Base-by-base conservation (phyloP, 2,888 invertebrate genomes). In the Cecidostiba fungosa region DNA sequence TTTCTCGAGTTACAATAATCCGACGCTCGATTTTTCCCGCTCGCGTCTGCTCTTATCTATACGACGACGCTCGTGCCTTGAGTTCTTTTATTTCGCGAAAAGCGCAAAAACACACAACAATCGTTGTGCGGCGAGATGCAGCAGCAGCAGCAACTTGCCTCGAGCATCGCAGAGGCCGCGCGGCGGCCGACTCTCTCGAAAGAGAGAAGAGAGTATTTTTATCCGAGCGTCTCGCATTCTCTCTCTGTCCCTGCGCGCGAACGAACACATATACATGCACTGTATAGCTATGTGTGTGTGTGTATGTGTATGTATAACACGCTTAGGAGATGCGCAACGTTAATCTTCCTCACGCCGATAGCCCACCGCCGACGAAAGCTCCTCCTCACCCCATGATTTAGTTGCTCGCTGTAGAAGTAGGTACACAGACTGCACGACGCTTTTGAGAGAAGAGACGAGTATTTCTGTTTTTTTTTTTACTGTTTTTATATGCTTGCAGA, bases 201-300 rank as follows among this genome's bases (percentile, higher is more conserved):
- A 72, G 72, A 66, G 66, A 26, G 66, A 50, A 39, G 69, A 36
- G 78, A 54, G 59, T 92, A 92, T 91, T 92, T 92, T 91, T 92
- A 91, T 89, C 89, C 88, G 88, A 88, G 88, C 88, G 87, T 84
- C 89, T 88, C 87, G 87, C 87, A 87, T 86, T 86, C 83, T 85
- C 87, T 85, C 87, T 87, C 88, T 76, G 82, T 79, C 86, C 81
- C 85, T 86, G 59, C 73, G 47, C 59, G 76, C 54, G 66, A 66
- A 3, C 43, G 26, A 54, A 19, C 12, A 12, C 43, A 1, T 23
- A 12, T 3, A n/a, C 3, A n/a, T 2, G 10, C n/a, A 6, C 69
- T 70, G 19, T 29, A 12, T 59, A 59, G 5, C 19, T 59, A 6
- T 16, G 29, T 26, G 26, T 14, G 12, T 29, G 19, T n/a, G 4